These are phyloP conservation scores for Hipposideros larvatus DNA, from an alignment of 2,797 vertebrate species.

Conservation along the genomic window DNA sequence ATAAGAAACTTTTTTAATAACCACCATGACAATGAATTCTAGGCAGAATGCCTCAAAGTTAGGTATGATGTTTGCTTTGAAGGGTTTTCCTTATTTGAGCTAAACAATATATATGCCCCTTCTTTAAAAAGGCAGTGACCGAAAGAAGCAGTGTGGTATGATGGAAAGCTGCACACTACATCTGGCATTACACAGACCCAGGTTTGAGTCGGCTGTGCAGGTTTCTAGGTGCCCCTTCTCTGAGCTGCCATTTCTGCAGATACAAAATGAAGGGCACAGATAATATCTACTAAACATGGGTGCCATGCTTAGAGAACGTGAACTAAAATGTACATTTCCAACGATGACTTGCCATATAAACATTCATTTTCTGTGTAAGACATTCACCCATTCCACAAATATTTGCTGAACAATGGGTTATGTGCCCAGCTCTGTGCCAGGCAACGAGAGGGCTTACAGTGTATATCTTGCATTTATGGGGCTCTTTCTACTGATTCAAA, in stretches of 20 bases:
- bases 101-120: neutral
- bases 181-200: neutral
- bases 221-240: constrained; percentile 34
- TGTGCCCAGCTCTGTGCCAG: neutral
- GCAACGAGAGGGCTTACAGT: neutral
- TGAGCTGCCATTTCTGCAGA: constrained; percentile 47
- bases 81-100: constrained; percentile 57
- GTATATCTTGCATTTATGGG: neutral
- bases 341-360: neutral
- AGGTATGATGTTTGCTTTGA: constrained; percentile 72
- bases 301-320: neutral
- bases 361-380: neutral
- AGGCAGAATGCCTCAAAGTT: constrained; percentile 67
- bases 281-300: neutral
- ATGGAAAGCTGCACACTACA: neutral
- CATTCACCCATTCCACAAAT: neutral
- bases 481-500: constrained; percentile 38
- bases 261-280: constrained; percentile 10
- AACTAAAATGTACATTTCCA: constrained; percentile 3
- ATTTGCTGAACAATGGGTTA: neutral
- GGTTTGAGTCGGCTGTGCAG: neutral
- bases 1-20: constrained; percentile 70
- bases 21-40: constrained; percentile 56
- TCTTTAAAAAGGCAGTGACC: too few species aligned
- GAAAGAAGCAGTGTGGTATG: constrained; percentile 53